Conservation (phyloP, 2,113 vertebrate species). For the Lycaon pictus region DNA sequence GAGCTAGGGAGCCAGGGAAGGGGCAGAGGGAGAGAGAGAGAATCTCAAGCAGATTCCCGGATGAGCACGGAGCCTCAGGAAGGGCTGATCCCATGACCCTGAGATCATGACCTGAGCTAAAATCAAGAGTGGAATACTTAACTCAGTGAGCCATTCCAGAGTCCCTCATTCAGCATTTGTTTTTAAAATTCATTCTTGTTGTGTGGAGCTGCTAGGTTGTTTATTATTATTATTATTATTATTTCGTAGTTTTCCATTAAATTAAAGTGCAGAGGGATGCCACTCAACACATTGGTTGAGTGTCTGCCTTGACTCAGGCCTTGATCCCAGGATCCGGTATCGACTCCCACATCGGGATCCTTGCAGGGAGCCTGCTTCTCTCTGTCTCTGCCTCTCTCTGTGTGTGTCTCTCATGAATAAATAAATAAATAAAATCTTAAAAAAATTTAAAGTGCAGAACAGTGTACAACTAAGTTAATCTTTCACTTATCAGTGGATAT, state of each 20-base stretch:
- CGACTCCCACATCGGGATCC: too few species aligned
- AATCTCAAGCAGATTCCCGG: background rate
- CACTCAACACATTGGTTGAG: too few species aligned
- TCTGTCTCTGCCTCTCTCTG: too few species aligned
- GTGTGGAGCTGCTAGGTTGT: background rate
- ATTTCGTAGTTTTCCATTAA: background rate
- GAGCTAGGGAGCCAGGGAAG: background rate
- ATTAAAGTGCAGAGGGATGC: background rate
- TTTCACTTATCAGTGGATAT: background rate
- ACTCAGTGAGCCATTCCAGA: too few species aligned
- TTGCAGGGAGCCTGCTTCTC: too few species aligned
- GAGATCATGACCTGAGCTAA: background rate
- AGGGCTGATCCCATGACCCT: background rate
- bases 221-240: slow-evolving; percentile 15
- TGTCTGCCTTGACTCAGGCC: too few species aligned
- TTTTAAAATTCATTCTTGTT: background rate
- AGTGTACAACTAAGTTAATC: background rate
- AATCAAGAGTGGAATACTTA: background rate
- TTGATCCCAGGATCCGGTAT: too few species aligned
- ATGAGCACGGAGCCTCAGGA: background rate
- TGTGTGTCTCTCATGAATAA: too few species aligned
- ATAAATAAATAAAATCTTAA: too few species aligned
- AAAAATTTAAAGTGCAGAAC: background rate
- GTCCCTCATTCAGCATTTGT: background rate
- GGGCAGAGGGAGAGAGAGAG: background rate